Percentiles rank a stretch among this genome's conserved stretches.
Conservation (phyloP, 2,113 vertebrate species). For the Platycercus adscitus region DNA sequence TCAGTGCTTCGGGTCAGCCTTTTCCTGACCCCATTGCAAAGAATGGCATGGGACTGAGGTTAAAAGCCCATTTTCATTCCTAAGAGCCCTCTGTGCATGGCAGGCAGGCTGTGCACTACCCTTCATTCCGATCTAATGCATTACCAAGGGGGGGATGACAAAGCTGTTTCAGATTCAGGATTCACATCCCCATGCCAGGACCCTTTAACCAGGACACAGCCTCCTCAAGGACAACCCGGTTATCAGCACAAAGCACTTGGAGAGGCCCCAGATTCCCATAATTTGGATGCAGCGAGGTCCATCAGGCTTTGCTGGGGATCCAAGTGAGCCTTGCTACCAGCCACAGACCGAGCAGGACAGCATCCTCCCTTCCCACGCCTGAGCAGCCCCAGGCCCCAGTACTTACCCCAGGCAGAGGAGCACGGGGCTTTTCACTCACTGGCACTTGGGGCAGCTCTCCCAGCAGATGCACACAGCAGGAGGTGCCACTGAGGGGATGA, state of each 20-base stretch:
- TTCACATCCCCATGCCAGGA: no score
- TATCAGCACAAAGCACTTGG: neutral
- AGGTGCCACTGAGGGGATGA: fast-evolving
- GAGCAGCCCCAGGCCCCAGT: no score
- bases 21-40: neutral
- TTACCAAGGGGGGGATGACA: fast-evolving
- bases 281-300: neutral
- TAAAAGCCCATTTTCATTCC: neutral
- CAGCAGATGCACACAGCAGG: neutral
- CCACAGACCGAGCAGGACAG: neutral
- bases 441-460: neutral
- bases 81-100: fast-evolving
- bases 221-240: neutral
- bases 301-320: neutral
- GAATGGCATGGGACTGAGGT: no score
- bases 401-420: neutral
- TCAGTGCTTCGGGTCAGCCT: fast-evolving
- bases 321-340: neutral
- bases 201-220: no score
- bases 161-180: neutral
- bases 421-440: neutral
- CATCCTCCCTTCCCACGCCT: neutral
- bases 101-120: neutral
- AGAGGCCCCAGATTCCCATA: neutral
- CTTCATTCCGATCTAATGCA: neutral